Evolutionary conservation across 1,140 invertebrate genomes (phyloP).

Genomic region (Hyposmocoma kahamanoa): DNA sequence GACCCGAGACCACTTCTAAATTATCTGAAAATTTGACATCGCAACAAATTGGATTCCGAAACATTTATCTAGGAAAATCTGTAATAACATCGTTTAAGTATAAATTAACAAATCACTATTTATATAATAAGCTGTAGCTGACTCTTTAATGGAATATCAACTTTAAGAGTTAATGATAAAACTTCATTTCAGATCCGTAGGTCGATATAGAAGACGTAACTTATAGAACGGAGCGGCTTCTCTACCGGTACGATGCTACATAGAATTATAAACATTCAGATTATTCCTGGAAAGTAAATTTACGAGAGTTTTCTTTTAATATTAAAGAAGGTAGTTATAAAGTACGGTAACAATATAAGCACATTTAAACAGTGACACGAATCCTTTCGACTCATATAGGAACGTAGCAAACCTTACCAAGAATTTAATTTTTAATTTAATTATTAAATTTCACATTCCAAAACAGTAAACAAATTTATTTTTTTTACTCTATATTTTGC

Average conservation of each 20-base stretch:
- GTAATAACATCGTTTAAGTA: constrained; percentile 29
- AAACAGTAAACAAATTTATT: no score
- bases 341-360: no score
- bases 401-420: no score
- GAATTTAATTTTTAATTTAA: no score
- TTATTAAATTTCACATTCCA: no score
- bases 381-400: no score
- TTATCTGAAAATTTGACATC: constrained; percentile 31
- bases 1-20: constrained; percentile 22
- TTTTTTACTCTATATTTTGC: no score
- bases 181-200: not conserved
- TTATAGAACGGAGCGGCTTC: constrained; percentile 5
- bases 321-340: no score
- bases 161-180: not conserved
- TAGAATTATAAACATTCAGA: constrained; percentile 10
- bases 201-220: not conserved
- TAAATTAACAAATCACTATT: constrained; percentile 28
- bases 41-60: constrained; percentile 34
- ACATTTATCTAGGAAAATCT: constrained; percentile 31
- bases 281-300: no score
- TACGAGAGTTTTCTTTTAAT: no score
- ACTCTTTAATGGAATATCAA: not conserved
- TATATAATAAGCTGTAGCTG: constrained; percentile 9
- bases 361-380: no score
- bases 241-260: constrained; percentile 1